phyloP scores from a whole-genome alignment of 2,113 vertebrate species.

The Syngnathus scovelli region DNA sequence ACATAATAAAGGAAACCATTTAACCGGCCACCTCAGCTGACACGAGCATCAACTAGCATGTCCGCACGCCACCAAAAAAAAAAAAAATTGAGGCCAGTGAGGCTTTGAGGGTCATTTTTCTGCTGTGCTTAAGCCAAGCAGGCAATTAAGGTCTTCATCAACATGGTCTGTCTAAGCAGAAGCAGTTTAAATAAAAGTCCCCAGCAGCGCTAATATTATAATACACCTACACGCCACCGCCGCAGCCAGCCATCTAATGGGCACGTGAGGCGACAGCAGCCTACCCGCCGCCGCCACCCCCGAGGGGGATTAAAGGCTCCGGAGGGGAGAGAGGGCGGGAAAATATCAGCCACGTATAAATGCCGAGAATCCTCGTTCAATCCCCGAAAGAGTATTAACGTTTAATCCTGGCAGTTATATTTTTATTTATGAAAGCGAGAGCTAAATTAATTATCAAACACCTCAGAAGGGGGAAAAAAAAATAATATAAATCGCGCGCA shows the following conservation, averaged over 20 bases:
- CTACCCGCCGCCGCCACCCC: constrained; percentile 7
- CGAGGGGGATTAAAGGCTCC: constrained; percentile 65
- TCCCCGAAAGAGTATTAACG: constrained; percentile 53
- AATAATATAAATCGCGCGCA: not conserved
- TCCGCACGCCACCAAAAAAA: constrained; percentile 36
- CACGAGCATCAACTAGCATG: constrained; percentile 51
- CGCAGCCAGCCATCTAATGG: constrained; percentile 63
- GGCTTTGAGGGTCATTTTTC: constrained; percentile 35
- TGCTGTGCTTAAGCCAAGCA: constrained; percentile 51
- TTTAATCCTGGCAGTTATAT: constrained; percentile 45
- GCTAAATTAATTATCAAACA: constrained; percentile 37
- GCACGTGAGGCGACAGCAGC: constrained; percentile 66
- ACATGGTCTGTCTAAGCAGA: constrained; percentile 16
- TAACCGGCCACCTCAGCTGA: constrained; percentile 53
- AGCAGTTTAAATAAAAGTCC: constrained; percentile 59
- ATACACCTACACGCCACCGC: constrained; percentile 64
- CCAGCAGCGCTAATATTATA: constrained; percentile 38
- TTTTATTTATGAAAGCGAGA: constrained; percentile 15
- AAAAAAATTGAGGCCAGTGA: constrained; percentile 34
- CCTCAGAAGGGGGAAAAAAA: constrained; percentile 8
- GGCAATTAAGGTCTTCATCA: constrained; percentile 64
- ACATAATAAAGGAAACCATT: too few relatives aligned
- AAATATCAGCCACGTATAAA: constrained; percentile 53
- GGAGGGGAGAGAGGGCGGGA: constrained; percentile 45
- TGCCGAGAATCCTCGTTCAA: constrained; percentile 43